Conservation (phyloP, 2,113 vertebrate genomes). For the Oxyruncus cristatus region DNA sequence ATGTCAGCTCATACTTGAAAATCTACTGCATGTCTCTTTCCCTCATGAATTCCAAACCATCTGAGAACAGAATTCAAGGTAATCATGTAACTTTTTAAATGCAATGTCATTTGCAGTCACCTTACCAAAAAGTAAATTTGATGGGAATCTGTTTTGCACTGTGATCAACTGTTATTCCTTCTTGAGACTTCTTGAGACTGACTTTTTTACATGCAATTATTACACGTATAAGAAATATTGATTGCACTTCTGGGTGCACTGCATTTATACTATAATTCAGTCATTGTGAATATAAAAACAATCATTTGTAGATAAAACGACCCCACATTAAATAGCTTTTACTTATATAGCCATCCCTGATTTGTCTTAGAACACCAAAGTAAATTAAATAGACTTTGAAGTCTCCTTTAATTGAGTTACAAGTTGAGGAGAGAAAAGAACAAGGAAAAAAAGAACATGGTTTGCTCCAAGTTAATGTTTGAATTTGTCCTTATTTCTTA, state of each 20-base stretch:
- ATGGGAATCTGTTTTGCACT: neutral
- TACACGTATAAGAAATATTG: neutral
- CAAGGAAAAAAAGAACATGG: neutral
- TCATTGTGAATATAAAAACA: neutral
- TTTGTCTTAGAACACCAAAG: neutral
- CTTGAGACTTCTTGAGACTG: neutral
- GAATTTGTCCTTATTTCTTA: neutral
- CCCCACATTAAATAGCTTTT: neutral
- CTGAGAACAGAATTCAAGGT: neutral
- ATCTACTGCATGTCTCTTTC: neutral
- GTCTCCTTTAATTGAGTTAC: accelerated
- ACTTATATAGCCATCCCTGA: neutral
- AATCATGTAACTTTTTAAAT: neutral
- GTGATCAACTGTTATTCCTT: neutral
- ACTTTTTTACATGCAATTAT: neutral
- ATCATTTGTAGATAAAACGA: neutral
- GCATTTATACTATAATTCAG: neutral
- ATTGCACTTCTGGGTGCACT: neutral
- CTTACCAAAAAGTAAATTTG: neutral
- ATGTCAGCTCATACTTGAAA: neutral
- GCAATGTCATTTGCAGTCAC: neutral
- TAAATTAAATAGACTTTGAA: neutral
- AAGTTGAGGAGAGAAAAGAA: neutral
- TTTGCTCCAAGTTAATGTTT: neutral
- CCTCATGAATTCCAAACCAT: neutral